Base-by-base conservation (phyloP, 2,797 vertebrate species). In the Neosilurus mollespiculum region DNA sequence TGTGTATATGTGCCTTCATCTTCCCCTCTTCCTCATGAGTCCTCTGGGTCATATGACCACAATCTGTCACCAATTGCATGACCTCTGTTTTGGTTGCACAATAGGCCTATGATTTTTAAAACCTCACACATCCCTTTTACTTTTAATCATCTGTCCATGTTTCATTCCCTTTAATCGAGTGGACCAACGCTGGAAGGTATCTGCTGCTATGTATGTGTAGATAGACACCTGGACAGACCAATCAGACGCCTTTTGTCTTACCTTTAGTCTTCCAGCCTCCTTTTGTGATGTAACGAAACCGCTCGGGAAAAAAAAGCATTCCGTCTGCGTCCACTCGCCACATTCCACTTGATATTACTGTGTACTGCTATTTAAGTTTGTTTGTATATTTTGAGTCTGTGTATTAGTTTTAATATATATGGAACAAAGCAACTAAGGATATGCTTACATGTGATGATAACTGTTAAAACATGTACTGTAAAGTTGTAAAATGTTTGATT, bases 331-430 rank as follows among this genome's bases (percentile, higher is more conserved):
- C 81, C 64, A 81, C 93, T 92, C 93, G 92, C 92, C 94, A 95
- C 96, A 98, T 98, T 98, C 95, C 94, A 95, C 93, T 94, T 93
- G 94, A 95, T 95, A 97, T 95, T 96, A 95, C 91, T 93, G 92
- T 96, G 95, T 95, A 95, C 95, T 71, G 94, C 93, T 98, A 98
- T 96, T 97, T 96, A 96, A 94, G 93, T 96, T 94, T 88, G 92
- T 96, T 94, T 98, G 96, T 97, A 97, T 95, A 97, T 96, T 96
- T 94, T 91, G 92, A 95, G 92, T 95, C 93, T 92, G 94, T 96
- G 96, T 96, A 95, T 93, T 96, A 97, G 95, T 94, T 97, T 94
- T 94, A 94, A 95, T 97, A 95, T 98, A 97, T 98, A 98, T 97
- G 97, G 96, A 94, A 93, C 93, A 95, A 94, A 93, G 76, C 90